Evolutionary conservation across 2,888 invertebrate genomes (phyloP).

Genomic region (Cantharis nigra): DNA sequence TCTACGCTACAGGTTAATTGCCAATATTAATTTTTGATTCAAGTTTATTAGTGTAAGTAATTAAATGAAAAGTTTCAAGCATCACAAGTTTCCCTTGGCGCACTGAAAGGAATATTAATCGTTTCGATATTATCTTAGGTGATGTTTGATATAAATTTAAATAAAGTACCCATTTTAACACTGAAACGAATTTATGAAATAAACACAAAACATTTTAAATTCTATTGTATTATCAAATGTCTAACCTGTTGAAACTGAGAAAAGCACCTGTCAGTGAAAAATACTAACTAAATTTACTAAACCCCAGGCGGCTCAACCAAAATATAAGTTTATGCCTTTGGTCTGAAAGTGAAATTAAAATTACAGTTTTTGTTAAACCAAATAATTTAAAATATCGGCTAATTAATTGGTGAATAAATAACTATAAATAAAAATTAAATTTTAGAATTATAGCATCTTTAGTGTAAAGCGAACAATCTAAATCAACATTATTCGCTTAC

Average conservation of each 20-base stretch:
- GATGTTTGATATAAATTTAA: not conserved
- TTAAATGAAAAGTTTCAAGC: not conserved
- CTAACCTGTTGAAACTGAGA: constrained; percentile 25
- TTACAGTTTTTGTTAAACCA: not conserved
- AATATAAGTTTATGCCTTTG: not conserved
- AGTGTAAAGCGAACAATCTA: no score
- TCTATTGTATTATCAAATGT: not conserved
- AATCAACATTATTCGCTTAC: no score
- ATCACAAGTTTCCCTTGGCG: not conserved
- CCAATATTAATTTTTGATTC: constrained; percentile 8
- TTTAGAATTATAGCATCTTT: no score
- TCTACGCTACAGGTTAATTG: constrained; percentile 33
- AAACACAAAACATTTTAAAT: not conserved
- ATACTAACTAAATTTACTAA: constrained; percentile 22
- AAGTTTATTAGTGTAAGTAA: not conserved
- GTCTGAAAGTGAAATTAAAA: not conserved
- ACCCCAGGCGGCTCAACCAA: not conserved
- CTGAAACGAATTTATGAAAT: not conserved
- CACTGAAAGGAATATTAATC: not conserved
- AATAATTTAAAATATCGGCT: not conserved
- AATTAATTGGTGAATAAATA: not conserved
- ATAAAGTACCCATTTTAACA: not conserved
- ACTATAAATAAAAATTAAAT: not conserved
- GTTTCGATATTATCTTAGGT: not conserved
- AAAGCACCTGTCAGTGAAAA: constrained; percentile 24